Base-by-base conservation (phyloP, 2,888 invertebrate genomes). In the Syrphus vitripennis region DNA sequence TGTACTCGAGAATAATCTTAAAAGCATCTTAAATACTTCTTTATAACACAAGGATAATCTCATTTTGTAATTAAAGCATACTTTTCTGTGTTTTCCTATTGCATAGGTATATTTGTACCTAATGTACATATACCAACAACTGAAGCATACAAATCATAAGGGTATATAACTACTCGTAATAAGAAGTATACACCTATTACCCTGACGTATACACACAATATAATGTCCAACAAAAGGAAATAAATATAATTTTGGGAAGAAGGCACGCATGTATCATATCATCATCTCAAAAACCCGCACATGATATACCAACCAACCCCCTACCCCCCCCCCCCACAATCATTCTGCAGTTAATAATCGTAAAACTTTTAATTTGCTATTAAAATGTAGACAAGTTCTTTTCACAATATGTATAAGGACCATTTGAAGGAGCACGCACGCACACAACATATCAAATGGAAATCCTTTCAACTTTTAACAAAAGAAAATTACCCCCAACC, bases 361-460 rank as follows among this genome's bases (percentile, higher is more conserved):
- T 84, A 84, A 80, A 84, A 84, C 71, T 84, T 77, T 76, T 76
- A 71, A 84, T 76, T 80, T 67, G 71, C 84, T 76, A 84, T 80
- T 71, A 67, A 84, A 76, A 71, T 65, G 75, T 69, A 26, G 26
- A 57, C 40, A 69, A 83, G 78, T 83, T 78, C 67, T 40, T 72
- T 59, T 59, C 57, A 48, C 72, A 72, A n/a, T n/a, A n/a, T n/a
- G n/a, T n/a, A n/a, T n/a, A n/a, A 67, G 48, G 67, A 67, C 50
- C 45, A 59, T 40, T 65, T 48, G 21, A 24, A 59, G 29, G 9
- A 40, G 55, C 45, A 55, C 40, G 34, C 53, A 29, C 42, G 37
- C 55, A 31, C 48, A 59, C 59, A 59, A 9, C 29, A 59, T 48
- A 50, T 53, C 34, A 65, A 77, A 50, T 53, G 50, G 40, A 76